A percentile compares a stretch with the other conserved stretches of the same genome.
phyloP scores from a whole-genome alignment of 2,888 invertebrate genomes.

The Sminthurinus aureus region DNA sequence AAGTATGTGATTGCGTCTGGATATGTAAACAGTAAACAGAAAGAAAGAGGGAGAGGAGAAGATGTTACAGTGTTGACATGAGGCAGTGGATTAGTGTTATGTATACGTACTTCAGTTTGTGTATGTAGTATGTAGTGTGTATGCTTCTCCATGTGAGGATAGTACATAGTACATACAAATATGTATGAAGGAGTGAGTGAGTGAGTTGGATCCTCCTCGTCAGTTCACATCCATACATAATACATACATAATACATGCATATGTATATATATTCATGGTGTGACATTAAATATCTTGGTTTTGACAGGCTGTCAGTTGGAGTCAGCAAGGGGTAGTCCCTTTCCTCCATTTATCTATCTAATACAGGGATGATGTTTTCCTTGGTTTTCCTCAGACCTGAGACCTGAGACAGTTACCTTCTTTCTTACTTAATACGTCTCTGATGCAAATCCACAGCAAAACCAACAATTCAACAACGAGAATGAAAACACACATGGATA shows the following conservation, averaged over 20 bases:
- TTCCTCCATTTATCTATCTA: slow-evolving; percentile 32
- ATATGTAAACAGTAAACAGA: too few species aligned
- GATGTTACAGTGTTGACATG: too few species aligned
- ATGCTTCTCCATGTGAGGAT: too few species aligned
- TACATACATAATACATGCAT: neutral
- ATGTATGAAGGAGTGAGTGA: neutral
- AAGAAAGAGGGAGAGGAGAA: too few species aligned
- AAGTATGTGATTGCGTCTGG: neutral
- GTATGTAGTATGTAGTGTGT: neutral
- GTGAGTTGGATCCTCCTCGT: neutral
- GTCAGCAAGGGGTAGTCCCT: slow-evolving; percentile 52
- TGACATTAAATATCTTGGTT: slow-evolving; percentile 54
- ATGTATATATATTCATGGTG: slow-evolving; percentile 32
- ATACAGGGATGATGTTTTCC: slow-evolving; percentile 21
- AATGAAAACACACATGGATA: neutral
- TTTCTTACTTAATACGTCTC: neutral
- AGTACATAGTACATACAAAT: too few species aligned
- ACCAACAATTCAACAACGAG: neutral
- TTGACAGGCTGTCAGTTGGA: slow-evolving; percentile 55
- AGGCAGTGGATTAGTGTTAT: too few species aligned
- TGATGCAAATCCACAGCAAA: slow-evolving; percentile 30
- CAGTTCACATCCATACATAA: neutral
- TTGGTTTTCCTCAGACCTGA: neutral
- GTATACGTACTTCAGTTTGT: neutral
- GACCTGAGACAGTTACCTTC: neutral